A percentile compares a stretch with the other conserved stretches of the same genome.
These are phyloP conservation scores for Noctua pronuba DNA, from an alignment of 2,888 invertebrate species.

Conservation along the genomic window DNA sequence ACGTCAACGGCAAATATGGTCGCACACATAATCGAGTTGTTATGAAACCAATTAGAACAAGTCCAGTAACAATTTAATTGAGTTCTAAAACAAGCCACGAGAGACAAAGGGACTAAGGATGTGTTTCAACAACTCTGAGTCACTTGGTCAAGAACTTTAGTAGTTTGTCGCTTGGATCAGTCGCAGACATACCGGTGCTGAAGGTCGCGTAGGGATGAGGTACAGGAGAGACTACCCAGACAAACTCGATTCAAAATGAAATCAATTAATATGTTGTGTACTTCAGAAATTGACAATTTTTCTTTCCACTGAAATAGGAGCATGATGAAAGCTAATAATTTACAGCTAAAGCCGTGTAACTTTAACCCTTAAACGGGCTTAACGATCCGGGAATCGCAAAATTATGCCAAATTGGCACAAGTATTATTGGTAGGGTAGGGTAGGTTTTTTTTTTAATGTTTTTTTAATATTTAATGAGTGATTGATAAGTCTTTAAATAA, in stretches of 20 bases:
- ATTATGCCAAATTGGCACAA: too few species aligned
- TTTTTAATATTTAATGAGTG: too few species aligned
- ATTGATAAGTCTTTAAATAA: too few species aligned
- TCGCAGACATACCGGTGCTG: background rate
- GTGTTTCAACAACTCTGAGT: slow-evolving; percentile 2
- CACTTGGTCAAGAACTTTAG: background rate
- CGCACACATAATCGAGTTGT: slow-evolving; percentile 11
- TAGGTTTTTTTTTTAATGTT: too few species aligned
- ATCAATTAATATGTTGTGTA: background rate
- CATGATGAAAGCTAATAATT: background rate
- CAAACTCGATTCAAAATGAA: background rate
- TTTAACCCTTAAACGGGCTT: too few species aligned
- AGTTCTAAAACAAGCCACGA: slow-evolving; percentile 39
- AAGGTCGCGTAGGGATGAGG: background rate
- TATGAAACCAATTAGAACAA: slow-evolving; percentile 53
- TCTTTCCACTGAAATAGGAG: background rate
- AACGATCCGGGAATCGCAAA: too few species aligned
- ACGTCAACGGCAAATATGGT: background rate
- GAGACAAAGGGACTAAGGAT: slow-evolving; percentile 16
- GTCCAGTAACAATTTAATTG: slow-evolving; percentile 39
- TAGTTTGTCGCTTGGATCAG: background rate
- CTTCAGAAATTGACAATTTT: background rate
- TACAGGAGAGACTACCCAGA: background rate
- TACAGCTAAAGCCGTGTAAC: background rate
- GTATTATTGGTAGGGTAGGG: too few species aligned